Evolutionary conservation across 1,140 invertebrate genomes (phyloP).

Genomic region (Caenorhabditis briggsae): DNA sequence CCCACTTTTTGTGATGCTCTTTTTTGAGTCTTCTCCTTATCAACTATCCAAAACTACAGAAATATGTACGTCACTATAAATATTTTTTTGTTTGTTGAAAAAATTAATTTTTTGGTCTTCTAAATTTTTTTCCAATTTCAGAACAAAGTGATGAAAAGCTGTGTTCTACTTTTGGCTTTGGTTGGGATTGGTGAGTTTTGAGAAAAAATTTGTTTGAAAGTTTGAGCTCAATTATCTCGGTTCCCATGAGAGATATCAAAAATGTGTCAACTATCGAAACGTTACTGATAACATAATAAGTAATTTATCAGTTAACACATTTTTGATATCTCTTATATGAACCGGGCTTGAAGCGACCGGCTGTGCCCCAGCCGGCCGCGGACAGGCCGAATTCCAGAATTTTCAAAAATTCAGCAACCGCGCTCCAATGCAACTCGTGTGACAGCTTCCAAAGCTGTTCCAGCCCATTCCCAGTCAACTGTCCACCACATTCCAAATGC

Average conservation of each 20-base stretch:
- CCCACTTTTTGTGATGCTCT: not conserved
- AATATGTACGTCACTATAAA: not conserved
- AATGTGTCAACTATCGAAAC: too few species aligned
- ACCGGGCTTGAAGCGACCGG: too few species aligned
- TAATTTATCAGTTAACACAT: too few species aligned
- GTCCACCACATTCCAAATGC: conserved; percentile 3
- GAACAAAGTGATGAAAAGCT: not conserved
- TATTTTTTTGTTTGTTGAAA: not conserved
- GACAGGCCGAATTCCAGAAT: too few species aligned
- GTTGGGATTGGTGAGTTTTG: conserved; percentile 1
- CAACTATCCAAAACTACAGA: too few species aligned
- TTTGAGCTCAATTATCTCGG: too few species aligned
- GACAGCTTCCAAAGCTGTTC: not conserved
- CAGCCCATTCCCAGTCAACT: not conserved
- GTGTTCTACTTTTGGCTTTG: not conserved
- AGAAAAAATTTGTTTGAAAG: too few species aligned
- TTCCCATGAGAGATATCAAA: too few species aligned
- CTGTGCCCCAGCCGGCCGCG: too few species aligned
- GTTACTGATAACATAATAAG: too few species aligned
- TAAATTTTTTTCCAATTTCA: not conserved
- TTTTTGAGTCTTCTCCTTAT: not conserved
- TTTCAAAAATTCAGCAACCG: too few species aligned
- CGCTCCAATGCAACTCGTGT: conserved; percentile 14
- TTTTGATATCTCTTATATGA: too few species aligned
- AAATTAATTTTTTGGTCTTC: not conserved